A percentile compares a stretch with the other conserved stretches of the same genome.
Evolutionary conservation across 2,113 vertebrate species (phyloP).

Genomic region (Actenoides lindsayi): DNA sequence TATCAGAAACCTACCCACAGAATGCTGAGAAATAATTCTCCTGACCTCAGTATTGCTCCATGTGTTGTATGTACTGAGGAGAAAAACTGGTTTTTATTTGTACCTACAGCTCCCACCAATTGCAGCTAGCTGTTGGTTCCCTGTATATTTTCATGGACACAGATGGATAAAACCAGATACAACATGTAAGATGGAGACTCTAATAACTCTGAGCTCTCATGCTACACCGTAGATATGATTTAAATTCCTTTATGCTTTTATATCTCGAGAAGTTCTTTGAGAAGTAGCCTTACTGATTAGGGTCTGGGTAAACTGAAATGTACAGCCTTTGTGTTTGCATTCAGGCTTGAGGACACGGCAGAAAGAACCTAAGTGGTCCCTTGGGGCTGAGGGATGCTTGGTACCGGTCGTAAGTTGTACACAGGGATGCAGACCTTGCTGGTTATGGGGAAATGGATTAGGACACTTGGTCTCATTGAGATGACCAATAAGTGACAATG

Average conservation of each 20-base stretch:
- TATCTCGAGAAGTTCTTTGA: not conserved
- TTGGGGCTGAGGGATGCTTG: not conserved
- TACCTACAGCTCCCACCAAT: constrained; percentile 10
- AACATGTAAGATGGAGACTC: not conserved
- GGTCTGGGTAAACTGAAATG: not conserved
- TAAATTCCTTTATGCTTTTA: not conserved
- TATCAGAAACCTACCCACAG: not conserved
- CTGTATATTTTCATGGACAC: not conserved
- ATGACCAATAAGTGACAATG: accelerated
- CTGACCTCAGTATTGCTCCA: not conserved
- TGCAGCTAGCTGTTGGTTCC: constrained; percentile 13
- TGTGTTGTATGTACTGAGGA: constrained; percentile 29
- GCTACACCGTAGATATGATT: not conserved
- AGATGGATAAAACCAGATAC: constrained; percentile 18
- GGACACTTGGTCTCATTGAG: not conserved
- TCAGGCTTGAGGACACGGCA: not conserved
- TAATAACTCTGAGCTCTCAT: not conserved
- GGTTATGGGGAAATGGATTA: accelerated
- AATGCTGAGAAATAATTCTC: not conserved
- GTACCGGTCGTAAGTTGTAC: accelerated
- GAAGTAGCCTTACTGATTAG: not conserved
- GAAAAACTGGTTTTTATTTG: constrained; percentile 14
- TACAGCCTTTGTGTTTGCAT: not conserved
- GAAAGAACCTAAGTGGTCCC: not conserved
- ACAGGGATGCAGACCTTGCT: accelerated